phyloP scores from a whole-genome alignment of 2,797 vertebrate genomes.

The Sebastes wilsoni region DNA sequence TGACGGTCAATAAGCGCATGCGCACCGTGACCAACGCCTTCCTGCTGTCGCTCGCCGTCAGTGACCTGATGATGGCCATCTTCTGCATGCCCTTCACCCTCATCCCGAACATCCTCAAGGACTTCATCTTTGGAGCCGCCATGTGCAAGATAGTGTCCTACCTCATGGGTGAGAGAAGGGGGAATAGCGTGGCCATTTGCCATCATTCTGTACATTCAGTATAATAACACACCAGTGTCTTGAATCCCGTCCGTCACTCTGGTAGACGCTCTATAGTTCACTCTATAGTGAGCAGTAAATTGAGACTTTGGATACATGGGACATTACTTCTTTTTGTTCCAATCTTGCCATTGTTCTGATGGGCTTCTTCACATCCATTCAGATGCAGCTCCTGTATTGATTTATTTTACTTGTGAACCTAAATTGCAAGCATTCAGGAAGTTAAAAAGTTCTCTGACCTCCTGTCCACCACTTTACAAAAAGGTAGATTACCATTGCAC shows the following conservation, averaged over 20 bases:
- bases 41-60: slow-evolving; percentile 93
- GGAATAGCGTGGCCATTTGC: background rate
- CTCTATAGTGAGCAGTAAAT: background rate
- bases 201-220: background rate
- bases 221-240: background rate
- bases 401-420: background rate
- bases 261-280: background rate
- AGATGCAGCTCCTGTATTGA: slow-evolving; percentile 11
- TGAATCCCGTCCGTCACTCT: background rate
- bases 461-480: slow-evolving; percentile 9
- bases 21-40: slow-evolving; percentile 96
- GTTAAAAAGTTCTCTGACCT: slow-evolving; percentile 17
- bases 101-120: slow-evolving; percentile 91
- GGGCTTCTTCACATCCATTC: background rate
- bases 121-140: slow-evolving; percentile 92
- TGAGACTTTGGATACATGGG: background rate
- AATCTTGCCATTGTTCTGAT: too few relatives aligned
- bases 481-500: slow-evolving; percentile 13
- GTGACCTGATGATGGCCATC: slow-evolving; percentile 92
- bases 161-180: slow-evolving; percentile 89
- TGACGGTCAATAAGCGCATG: slow-evolving; percentile 90
- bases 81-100: slow-evolving; percentile 97
- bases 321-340: too few relatives aligned
- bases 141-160: slow-evolving; percentile 94
- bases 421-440: slow-evolving; percentile 17